Evolutionary conservation across 1,140 invertebrate species (phyloP).

Genomic region (Cotesia vestalis): DNA sequence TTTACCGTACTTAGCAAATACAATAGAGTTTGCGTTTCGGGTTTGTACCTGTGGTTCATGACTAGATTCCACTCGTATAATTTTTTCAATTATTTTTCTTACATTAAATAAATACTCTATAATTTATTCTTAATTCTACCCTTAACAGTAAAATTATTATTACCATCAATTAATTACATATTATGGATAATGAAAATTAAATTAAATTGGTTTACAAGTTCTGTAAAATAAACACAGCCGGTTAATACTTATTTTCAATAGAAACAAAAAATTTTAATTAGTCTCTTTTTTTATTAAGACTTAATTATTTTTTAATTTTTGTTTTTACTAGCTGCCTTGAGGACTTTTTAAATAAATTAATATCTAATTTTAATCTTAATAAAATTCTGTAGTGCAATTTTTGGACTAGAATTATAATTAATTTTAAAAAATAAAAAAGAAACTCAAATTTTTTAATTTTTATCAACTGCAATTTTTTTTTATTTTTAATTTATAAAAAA

Average conservation of each 20-base stretch:
- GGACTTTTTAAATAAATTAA: too few relatives aligned
- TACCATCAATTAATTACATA: conserved; percentile 10
- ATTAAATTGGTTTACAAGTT: conserved; percentile 34
- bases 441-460: neutral
- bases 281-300: neutral
- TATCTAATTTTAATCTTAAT: too few relatives aligned
- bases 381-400: too few relatives aligned
- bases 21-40: conserved; percentile 50
- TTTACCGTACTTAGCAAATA: conserved; percentile 52
- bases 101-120: conserved; percentile 30
- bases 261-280: conserved; percentile 7
- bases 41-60: conserved; percentile 52
- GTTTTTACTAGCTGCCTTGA: too few relatives aligned
- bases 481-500: neutral
- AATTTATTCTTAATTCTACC: neutral
- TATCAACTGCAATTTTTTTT: too few relatives aligned
- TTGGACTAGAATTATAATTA: too few relatives aligned
- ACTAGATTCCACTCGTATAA: conserved; percentile 58
- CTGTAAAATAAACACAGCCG: conserved; percentile 47
- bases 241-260: conserved; percentile 36
- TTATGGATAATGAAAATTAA: conserved; percentile 22
- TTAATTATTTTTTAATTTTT: neutral
- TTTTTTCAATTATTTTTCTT: conserved; percentile 42
- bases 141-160: neutral
- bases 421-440: neutral